These are phyloP conservation scores for Tetropium fuscum DNA, from an alignment of 2,888 invertebrate genomes.

Conservation along the genomic window DNA sequence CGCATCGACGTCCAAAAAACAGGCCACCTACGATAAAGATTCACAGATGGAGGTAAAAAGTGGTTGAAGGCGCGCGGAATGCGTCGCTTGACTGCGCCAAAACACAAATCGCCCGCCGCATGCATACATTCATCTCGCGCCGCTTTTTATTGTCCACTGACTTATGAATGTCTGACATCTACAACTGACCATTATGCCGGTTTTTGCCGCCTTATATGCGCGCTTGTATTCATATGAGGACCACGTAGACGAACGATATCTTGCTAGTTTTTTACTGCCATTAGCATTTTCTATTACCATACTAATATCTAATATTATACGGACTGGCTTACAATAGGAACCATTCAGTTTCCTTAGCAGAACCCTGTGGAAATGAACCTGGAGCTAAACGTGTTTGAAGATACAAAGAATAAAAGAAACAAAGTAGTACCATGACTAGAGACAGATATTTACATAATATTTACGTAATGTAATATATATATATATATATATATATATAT, in stretches of 20 bases:
- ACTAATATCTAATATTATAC: no score
- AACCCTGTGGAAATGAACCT: no score
- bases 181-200: conserved; percentile 49
- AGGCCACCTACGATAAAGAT: conserved; percentile 58
- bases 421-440: no score
- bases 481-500: no score
- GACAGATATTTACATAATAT: no score
- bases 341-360: no score
- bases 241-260: conserved; percentile 19
- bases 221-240: conserved; percentile 53
- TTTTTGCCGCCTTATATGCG: conserved; percentile 53
- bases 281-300: conserved; percentile 27
- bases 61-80: conserved; percentile 58
- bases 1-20: conserved; percentile 49
- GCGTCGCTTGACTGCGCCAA: conserved; percentile 64
- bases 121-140: conserved; percentile 63
- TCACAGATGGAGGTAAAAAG: conserved; percentile 53
- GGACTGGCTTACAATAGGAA: no score
- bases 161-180: conserved; percentile 59
- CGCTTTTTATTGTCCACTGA: conserved; percentile 60
- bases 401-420: no score
- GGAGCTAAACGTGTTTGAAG: no score
- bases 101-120: conserved; percentile 64
- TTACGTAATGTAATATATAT: no score
- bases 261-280: conserved; percentile 25